Percentiles rank a stretch among this genome's conserved stretches.
Evolutionary conservation across 2,113 vertebrate genomes (phyloP).

Genomic region (Apaloderma vittatum): DNA sequence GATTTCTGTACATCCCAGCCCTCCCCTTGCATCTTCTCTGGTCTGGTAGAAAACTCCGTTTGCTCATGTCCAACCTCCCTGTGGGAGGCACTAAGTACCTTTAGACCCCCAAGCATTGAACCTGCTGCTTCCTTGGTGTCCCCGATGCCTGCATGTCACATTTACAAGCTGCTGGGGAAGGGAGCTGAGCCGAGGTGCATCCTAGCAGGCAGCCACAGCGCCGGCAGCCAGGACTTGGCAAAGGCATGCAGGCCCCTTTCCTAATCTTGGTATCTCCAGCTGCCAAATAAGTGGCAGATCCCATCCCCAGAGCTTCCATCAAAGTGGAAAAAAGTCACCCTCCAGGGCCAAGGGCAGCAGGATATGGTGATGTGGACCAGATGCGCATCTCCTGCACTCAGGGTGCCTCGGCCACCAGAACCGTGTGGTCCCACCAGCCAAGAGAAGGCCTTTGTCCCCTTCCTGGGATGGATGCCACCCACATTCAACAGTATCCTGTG

Average conservation of each 20-base stretch:
- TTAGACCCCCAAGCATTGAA: background rate
- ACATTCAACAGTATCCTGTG: background rate
- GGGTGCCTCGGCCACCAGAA: background rate
- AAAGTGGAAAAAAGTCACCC: background rate
- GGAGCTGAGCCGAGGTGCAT: background rate
- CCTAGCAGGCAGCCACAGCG: background rate
- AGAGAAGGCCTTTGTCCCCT: background rate
- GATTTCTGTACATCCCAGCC: background rate
- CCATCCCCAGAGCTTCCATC: background rate
- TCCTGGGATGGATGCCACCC: background rate
- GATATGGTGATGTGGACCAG: background rate
- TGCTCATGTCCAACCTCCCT: rapidly evolving
- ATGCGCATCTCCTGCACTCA: background rate
- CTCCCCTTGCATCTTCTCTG: background rate
- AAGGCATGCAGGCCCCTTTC: background rate
- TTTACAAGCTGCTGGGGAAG: background rate
- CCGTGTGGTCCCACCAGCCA: rapidly evolving
- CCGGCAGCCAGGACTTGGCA: background rate
- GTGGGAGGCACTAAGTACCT: background rate
- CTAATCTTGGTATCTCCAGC: background rate
- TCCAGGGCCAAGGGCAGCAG: background rate
- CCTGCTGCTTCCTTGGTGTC: background rate
- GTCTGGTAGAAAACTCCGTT: background rate
- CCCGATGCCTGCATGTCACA: rapidly evolving
- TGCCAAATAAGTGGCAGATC: background rate